Conservation (phyloP, 2,888 invertebrate genomes). For the Xylota segnis region DNA sequence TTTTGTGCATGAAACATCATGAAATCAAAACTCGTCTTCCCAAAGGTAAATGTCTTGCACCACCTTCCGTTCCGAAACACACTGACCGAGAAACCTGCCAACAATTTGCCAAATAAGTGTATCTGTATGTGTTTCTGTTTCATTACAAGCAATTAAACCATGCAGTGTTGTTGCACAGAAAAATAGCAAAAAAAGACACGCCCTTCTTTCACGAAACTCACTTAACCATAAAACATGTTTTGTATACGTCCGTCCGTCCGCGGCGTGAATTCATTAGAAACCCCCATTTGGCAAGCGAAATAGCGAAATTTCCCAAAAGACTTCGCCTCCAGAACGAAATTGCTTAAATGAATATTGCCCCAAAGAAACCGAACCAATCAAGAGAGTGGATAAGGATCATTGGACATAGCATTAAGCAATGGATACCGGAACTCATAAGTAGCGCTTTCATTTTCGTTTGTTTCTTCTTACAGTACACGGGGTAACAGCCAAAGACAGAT, state of each 20-base stretch:
- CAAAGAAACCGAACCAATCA: conserved; percentile 48
- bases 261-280: conserved; percentile 12
- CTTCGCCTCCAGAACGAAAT: conserved; percentile 29
- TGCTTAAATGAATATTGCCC: conserved; percentile 23
- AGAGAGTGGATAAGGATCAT: conserved; percentile 62
- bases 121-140: not conserved
- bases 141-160: conserved; percentile 33
- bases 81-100: not conserved
- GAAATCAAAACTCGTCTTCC: not conserved
- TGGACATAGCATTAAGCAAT: conserved; percentile 60
- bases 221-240: conserved; percentile 49
- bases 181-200: conserved; percentile 25
- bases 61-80: not conserved
- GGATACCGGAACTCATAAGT: conserved; percentile 66
- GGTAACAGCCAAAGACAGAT: conserved; percentile 54
- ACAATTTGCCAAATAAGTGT: not conserved
- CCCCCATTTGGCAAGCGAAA: not conserved
- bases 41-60: not conserved
- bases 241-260: not conserved
- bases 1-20: too few species aligned
- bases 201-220: conserved; percentile 63
- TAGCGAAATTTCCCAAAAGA: conserved; percentile 3
- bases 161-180: conserved; percentile 28
- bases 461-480: not conserved
- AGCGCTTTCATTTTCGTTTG: conserved; percentile 46